These are phyloP conservation scores for Colistium nudipinnis DNA, from an alignment of 2,113 vertebrate species.

Conservation along the genomic window DNA sequence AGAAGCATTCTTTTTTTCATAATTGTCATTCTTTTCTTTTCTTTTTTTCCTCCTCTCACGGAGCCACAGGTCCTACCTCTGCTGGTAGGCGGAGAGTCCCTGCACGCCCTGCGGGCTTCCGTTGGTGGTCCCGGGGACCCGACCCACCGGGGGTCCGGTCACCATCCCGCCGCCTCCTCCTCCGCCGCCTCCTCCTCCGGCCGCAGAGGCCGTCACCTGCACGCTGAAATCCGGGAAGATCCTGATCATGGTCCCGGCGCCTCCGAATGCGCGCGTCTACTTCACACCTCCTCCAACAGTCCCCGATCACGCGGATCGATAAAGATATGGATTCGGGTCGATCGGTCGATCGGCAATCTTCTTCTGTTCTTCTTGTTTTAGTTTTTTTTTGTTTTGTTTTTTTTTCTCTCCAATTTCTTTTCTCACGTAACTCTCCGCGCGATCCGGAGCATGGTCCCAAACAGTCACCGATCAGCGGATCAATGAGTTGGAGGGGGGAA, in stretches of 20 bases:
- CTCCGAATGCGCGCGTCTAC: conserved; percentile 41
- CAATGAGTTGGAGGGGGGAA: background rate
- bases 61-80: conserved; percentile 84
- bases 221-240: conserved; percentile 99
- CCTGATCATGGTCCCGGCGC: conserved; percentile 90
- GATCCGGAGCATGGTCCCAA: conserved; percentile 87
- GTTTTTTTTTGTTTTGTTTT: background rate
- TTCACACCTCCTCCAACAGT: conserved; percentile 15
- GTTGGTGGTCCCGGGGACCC: conserved; percentile 89
- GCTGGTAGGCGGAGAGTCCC: conserved; percentile 94
- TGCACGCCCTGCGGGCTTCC: conserved; percentile 93
- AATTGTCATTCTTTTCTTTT: too few relatives aligned
- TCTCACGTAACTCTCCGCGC: conserved; percentile 73
- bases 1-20: background rate
- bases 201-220: conserved; percentile 94
- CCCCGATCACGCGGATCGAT: conserved; percentile 56
- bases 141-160: conserved; percentile 87
- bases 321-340: background rate
- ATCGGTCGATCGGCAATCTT: background rate
- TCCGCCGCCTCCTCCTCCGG: conserved; percentile 83
- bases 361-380: background rate
- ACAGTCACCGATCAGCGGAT: conserved; percentile 26
- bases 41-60: background rate
- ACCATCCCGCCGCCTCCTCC: conserved; percentile 82
- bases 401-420: conserved; percentile 1